Conservation (phyloP, 2,797 vertebrate genomes). For the Siniperca scherzeri region DNA sequence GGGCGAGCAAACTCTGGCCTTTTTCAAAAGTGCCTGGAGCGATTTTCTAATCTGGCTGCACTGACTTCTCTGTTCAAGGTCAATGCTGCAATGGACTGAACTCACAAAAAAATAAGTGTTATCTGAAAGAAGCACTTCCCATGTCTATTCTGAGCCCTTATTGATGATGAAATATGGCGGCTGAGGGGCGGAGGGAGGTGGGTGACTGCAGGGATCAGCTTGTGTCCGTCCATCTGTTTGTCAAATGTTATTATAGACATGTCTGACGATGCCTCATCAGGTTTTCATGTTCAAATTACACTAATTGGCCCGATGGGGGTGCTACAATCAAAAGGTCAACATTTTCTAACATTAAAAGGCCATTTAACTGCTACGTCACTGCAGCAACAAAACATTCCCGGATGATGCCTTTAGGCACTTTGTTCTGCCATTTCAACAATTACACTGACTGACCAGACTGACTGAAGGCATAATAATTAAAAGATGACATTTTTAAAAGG, state of each 20-base stretch:
- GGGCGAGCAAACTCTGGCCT: constrained; percentile 10
- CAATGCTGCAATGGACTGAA: neutral
- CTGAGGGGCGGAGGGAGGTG: neutral
- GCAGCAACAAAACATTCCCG: neutral
- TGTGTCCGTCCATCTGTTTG: neutral
- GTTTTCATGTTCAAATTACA: neutral
- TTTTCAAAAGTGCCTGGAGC: constrained; percentile 26
- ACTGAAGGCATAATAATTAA: neutral
- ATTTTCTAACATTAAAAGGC: constrained; percentile 1
- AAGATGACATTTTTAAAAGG: neutral
- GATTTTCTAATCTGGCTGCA: constrained; percentile 16
- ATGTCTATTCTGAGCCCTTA: neutral
- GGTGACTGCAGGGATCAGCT: neutral
- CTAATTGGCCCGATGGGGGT: constrained; percentile 19
- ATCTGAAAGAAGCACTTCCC: neutral
- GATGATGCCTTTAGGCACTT: constrained; percentile 10
- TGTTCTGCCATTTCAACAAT: neutral
- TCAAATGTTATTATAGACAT: neutral
- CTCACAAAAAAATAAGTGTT: neutral
- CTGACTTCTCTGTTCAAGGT: constrained; percentile 41
- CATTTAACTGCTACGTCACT: neutral
- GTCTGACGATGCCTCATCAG: neutral
- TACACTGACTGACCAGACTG: neutral
- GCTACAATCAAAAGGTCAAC: constrained; percentile 27
- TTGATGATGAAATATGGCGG: neutral